Percentiles rank a stretch among this genome's conserved stretches.
These are phyloP conservation scores for Babylonia areolata DNA, from an alignment of 1,140 invertebrate genomes.

Conservation along the genomic window DNA sequence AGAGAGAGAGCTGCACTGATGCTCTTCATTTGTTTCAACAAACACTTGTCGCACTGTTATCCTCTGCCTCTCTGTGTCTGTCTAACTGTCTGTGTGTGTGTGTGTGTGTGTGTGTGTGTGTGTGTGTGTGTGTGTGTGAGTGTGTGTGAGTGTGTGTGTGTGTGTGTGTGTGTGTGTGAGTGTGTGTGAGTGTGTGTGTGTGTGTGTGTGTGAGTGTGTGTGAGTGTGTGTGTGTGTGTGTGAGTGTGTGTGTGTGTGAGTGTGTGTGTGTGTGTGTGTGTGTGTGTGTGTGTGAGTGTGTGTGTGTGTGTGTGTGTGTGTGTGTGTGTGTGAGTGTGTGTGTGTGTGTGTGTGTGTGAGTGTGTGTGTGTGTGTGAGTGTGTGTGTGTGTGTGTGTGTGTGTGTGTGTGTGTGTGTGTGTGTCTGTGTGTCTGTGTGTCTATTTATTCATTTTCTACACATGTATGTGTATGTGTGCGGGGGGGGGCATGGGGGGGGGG, in stretches of 20 bases:
- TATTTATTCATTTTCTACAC: too few relatives aligned
- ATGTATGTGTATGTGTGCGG: neutral
- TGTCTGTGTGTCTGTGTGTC: neutral
- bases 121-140: neutral
- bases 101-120: neutral
- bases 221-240: neutral
- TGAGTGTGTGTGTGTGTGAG: neutral
- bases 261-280: constrained; percentile 1
- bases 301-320: neutral
- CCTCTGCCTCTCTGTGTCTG: neutral
- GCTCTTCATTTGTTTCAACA: too few relatives aligned
- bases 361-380: neutral
- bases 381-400: neutral
- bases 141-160: neutral
- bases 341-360: neutral
- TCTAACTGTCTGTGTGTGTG: neutral
- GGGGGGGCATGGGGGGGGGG: neutral
- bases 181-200: neutral
- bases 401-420: neutral
- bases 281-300: neutral
- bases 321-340: neutral
- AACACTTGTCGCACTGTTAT: too few relatives aligned
- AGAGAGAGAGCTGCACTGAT: too few relatives aligned
- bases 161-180: neutral
- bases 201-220: neutral